Conservation (phyloP, 2,113 vertebrate genomes). For the Vulpes lagopus region DNA sequence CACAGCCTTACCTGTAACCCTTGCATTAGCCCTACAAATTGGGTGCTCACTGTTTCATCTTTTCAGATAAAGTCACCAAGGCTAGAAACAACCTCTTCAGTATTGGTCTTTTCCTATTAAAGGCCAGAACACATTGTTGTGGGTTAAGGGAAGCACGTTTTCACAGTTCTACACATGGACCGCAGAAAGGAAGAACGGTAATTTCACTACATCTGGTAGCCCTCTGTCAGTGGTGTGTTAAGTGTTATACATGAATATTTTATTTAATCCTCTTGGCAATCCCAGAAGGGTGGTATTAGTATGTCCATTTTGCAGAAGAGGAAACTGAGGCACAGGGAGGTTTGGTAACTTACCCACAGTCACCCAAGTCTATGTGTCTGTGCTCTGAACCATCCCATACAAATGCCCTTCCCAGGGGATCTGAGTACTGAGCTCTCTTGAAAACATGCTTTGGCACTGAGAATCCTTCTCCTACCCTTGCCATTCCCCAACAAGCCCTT, state of each 20-base stretch:
- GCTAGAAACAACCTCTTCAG: neutral
- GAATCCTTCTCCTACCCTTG: neutral
- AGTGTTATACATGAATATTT: neutral
- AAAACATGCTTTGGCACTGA: neutral
- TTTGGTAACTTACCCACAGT: neutral
- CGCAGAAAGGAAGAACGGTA: neutral
- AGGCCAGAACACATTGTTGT: neutral
- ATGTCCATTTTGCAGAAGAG: neutral
- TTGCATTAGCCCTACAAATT: neutral
- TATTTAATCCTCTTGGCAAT: neutral
- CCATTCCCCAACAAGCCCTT: neutral
- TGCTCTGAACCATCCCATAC: accelerated
- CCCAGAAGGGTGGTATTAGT: neutral
- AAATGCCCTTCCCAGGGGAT: too few relatives aligned
- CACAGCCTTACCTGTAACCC: neutral
- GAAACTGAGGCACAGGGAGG: neutral
- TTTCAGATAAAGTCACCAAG: neutral
- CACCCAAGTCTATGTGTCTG: neutral
- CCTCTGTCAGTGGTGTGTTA: neutral
- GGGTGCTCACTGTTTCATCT: neutral
- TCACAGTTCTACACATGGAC: conserved; percentile 32
- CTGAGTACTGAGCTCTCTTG: neutral
- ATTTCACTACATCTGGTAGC: neutral
- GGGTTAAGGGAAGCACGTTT: neutral
- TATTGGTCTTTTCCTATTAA: neutral